phyloP scores from a whole-genome alignment of 2,113 vertebrate genomes.

The Scophthalmus maximus region DNA sequence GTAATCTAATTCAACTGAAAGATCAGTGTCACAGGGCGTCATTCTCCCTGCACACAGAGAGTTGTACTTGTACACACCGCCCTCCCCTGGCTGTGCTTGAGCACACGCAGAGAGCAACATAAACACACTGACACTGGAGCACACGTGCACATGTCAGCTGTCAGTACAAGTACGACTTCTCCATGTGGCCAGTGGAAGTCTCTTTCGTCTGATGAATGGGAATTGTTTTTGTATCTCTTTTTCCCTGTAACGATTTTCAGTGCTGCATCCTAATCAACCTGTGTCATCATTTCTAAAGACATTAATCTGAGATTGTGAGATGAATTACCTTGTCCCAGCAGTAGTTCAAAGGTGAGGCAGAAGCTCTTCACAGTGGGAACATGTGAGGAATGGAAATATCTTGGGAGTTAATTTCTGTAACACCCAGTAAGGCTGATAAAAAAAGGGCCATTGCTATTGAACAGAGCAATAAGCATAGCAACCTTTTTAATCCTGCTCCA shows the following conservation, averaged over 20 bases:
- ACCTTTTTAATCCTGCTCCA: slow-evolving; percentile 64
- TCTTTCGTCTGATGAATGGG: neutral
- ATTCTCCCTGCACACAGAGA: neutral
- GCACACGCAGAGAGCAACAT: slow-evolving; percentile 42
- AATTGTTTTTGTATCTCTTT: neutral
- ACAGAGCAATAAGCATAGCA: too few relatives aligned
- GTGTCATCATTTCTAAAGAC: slow-evolving; percentile 29
- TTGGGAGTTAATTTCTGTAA: slow-evolving; percentile 51
- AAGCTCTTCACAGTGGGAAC: slow-evolving; percentile 12
- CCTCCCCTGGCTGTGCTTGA: slow-evolving; percentile 17
- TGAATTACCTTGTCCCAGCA: slow-evolving; percentile 39
- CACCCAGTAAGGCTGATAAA: slow-evolving; percentile 54
- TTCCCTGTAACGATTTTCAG: neutral
- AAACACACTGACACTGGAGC: slow-evolving; percentile 40
- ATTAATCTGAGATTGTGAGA: slow-evolving; percentile 16
- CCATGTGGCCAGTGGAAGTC: neutral
- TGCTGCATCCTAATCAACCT: neutral
- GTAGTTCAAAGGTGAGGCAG: slow-evolving; percentile 1
- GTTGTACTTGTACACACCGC: slow-evolving; percentile 19
- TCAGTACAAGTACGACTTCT: slow-evolving; percentile 30
- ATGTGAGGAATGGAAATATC: slow-evolving; percentile 59
- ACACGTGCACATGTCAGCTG: slow-evolving; percentile 42
- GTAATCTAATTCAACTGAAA: slow-evolving; percentile 46
- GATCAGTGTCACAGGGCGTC: slow-evolving; percentile 25
- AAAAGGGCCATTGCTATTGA: too few relatives aligned